Base-by-base conservation (phyloP, 2,113 vertebrate species). In the Eonycteris spelaea region DNA sequence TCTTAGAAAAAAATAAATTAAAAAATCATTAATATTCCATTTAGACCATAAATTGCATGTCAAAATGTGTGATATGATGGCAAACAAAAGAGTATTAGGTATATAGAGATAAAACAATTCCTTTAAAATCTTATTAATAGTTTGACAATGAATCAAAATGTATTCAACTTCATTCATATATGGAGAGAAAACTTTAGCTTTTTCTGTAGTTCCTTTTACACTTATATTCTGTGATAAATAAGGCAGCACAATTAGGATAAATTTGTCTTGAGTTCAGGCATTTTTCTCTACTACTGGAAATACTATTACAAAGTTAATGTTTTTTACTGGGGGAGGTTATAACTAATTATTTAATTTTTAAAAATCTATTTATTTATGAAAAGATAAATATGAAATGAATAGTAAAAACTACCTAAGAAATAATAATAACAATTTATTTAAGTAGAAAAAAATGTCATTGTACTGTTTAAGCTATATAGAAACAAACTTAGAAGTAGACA, bases 1-100 rank as follows among this genome's bases (percentile, higher is more conserved):
- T 97, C 96, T 97, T 65, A 70, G 19, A 45, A 84, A 57, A 59
- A 79, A 92, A 92, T 59, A 74, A 67, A 45, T 85, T 86, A 80
- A n/a, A 92, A 73, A 13, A 28, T 0, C 70, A 38, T 5, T 7
- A 82, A 65, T 96, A 88, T 68, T 78, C 26, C 21, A 74, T 7
- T 97, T 78, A 77, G 80, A 71, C 86, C 51, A 77, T 40, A 73
- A 61, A 71, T 88, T 96, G 30, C 88, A 19, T 77, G 40, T 57
- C 84, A 68, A 74, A 65, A 6, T 71, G 1, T 89, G 28, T 45
- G 15, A 61, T 45, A 28, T 57, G 35, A 51, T 30, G 65, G 53
- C 24, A 96, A 92, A 97, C 77, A 79, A 94, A 92, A 28, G 11
- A 85, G 3, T 65, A 65, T 55, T 84, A 75, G 8, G 3, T 61